phyloP scores from a whole-genome alignment of 2,113 vertebrate species.

The Esox niger region DNA sequence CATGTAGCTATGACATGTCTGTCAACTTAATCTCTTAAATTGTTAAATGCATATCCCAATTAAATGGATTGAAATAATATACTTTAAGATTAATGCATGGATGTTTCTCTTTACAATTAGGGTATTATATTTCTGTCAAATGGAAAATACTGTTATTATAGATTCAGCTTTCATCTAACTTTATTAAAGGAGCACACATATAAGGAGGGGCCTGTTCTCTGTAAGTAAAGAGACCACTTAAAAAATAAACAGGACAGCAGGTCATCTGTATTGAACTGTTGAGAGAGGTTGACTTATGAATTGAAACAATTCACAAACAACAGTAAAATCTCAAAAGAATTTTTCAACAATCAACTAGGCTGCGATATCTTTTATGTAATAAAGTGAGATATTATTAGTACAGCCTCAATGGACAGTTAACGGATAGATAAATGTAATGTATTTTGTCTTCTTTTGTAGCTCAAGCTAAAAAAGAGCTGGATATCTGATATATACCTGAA shows the following conservation, averaged over 20 bases:
- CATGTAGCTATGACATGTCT: too few species aligned
- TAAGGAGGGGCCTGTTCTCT: too few species aligned
- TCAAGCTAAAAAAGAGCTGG: slow-evolving; percentile 63
- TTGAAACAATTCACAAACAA: background rate
- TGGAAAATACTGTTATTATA: too few species aligned
- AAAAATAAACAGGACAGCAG: too few species aligned
- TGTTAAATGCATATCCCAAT: too few species aligned
- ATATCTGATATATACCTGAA: slow-evolving; percentile 72
- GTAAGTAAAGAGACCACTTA: background rate
- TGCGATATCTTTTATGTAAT: background rate
- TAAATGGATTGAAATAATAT: too few species aligned
- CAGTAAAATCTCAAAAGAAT: background rate
- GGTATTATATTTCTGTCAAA: too few species aligned
- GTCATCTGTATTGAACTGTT: background rate
- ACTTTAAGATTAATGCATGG: too few species aligned
- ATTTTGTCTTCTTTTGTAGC: slow-evolving; percentile 62
- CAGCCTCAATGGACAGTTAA: background rate
- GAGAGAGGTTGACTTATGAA: background rate
- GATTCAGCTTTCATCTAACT: too few species aligned
- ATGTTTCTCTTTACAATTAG: too few species aligned
- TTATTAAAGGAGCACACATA: too few species aligned
- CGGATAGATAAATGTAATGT: background rate
- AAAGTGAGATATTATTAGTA: background rate
- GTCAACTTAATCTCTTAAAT: too few species aligned
- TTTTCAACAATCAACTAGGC: background rate